Evolutionary conservation across 2,888 invertebrate species (phyloP).

Genomic region (Lottia gigantea): DNA sequence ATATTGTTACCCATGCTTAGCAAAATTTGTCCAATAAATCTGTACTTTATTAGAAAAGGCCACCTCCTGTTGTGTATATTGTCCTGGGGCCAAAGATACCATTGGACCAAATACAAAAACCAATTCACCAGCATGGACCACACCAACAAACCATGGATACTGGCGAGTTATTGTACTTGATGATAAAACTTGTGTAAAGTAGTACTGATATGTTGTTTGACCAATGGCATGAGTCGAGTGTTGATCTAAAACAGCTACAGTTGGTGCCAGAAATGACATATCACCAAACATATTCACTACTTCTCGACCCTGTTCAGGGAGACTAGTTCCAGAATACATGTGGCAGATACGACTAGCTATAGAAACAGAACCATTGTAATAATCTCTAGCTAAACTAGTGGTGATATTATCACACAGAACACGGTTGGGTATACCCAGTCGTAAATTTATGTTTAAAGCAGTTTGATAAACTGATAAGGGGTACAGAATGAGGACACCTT

Average conservation of each 20-base stretch:
- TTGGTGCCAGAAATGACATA: constrained; percentile 29
- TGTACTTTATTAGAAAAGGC: constrained; percentile 86
- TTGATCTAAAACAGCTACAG: constrained; percentile 16
- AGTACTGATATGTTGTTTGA: constrained; percentile 23
- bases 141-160: constrained; percentile 24
- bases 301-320: constrained; percentile 18
- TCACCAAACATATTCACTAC: constrained; percentile 30
- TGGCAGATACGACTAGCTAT: constrained; percentile 16
- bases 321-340: constrained; percentile 13
- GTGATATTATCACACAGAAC: constrained; percentile 26
- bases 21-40: constrained; percentile 95
- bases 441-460: constrained; percentile 17
- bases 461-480: constrained; percentile 20
- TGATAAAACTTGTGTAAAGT: constrained; percentile 20
- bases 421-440: constrained; percentile 22
- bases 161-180: neutral
- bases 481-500: constrained; percentile 22
- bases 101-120: constrained; percentile 66
- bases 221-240: constrained; percentile 17
- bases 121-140: constrained; percentile 24
- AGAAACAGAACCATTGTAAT: constrained; percentile 17
- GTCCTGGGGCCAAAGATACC: constrained; percentile 7
- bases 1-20: constrained; percentile 83
- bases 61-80: constrained; percentile 72
- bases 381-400: constrained; percentile 23